These are phyloP conservation scores for Gari tellinella DNA, from an alignment of 2,888 invertebrate species.

Conservation along the genomic window DNA sequence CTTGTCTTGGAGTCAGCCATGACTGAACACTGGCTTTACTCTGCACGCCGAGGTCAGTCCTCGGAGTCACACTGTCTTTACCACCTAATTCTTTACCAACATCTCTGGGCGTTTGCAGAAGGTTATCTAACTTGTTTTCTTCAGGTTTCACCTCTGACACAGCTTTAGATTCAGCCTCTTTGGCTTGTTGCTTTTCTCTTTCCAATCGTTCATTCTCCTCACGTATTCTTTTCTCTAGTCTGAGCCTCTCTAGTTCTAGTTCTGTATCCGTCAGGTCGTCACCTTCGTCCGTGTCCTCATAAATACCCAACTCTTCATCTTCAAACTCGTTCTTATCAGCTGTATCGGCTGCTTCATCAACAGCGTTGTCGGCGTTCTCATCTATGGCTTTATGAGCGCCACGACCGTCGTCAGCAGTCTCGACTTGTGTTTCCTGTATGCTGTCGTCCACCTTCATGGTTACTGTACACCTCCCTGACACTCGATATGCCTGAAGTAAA, in stretches of 20 bases:
- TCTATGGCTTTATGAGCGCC: too few species aligned
- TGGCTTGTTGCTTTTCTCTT: neutral
- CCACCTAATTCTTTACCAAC: too few species aligned
- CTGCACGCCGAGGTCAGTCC: too few species aligned
- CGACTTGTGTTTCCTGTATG: too few species aligned
- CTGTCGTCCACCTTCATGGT: too few species aligned
- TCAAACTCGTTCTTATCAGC: constrained; percentile 8
- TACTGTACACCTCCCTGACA: too few species aligned
- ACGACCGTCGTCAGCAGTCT: too few species aligned
- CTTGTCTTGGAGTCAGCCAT: neutral
- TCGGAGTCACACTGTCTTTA: too few species aligned
- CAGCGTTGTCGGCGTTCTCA: too few species aligned
- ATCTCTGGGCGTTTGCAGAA: too few species aligned
- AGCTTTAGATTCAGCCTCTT: neutral
- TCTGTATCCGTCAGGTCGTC: constrained; percentile 57
- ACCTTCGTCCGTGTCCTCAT: constrained; percentile 56
- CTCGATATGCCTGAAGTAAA: too few species aligned
- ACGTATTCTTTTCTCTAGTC: constrained; percentile 40
- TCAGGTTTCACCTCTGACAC: neutral
- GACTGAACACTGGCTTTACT: constrained; percentile 1
- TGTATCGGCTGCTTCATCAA: too few species aligned
- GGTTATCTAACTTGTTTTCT: neutral
- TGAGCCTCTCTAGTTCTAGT: constrained; percentile 37
- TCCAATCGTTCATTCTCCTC: constrained; percentile 35
- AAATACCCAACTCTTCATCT: constrained; percentile 57